Percentiles rank a stretch among this genome's conserved stretches.
Conservation (phyloP, 2,797 vertebrate species). For the Sarcophilus harrisii region DNA sequence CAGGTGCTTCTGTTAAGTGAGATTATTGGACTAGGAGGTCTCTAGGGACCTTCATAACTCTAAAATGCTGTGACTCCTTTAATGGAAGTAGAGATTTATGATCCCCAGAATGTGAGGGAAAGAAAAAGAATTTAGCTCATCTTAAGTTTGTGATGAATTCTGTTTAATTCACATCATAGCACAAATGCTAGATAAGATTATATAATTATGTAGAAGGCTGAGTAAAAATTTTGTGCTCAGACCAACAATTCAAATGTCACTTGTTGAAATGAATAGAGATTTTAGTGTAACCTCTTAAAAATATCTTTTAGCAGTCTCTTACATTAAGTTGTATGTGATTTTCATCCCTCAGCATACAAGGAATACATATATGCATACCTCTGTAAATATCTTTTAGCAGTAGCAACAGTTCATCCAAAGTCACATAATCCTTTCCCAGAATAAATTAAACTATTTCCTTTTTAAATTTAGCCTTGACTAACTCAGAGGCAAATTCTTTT, state of each 20-base stretch:
- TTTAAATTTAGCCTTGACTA: background rate
- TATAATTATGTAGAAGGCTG: background rate
- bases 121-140: background rate
- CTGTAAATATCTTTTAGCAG: slow-evolving; percentile 52
- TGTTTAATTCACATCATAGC: background rate
- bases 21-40: background rate
- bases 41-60: background rate
- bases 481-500: background rate
- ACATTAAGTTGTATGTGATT: slow-evolving; percentile 15
- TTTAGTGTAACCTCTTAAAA: slow-evolving; percentile 12
- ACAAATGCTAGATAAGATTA: background rate
- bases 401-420: slow-evolving; percentile 29
- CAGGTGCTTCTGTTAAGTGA: background rate
- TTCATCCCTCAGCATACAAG: slow-evolving; percentile 43
- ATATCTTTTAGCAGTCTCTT: background rate
- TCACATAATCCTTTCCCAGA: slow-evolving; percentile 35
- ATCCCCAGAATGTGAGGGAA: background rate
- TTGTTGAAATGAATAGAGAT: background rate
- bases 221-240: background rate
- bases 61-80: background rate
- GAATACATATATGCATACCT: slow-evolving; percentile 44
- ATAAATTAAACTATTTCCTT: background rate
- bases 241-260: background rate
- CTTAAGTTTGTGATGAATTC: background rate
- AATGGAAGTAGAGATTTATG: background rate